Evolutionary conservation across 2,888 invertebrate species (phyloP).

Genomic region (Perdita meconis): DNA sequence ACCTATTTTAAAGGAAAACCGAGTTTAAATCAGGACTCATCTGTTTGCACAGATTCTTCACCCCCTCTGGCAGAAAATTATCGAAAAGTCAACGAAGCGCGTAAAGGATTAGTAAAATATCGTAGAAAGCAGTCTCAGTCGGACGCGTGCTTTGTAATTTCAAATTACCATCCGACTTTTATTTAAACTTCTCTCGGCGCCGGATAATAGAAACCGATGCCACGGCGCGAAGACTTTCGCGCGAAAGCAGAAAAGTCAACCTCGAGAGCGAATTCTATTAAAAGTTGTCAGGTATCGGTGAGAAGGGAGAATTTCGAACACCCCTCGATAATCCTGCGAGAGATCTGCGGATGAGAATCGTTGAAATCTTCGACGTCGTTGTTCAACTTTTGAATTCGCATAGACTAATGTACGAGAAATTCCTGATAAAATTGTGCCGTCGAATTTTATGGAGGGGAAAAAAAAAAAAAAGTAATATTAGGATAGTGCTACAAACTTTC

Average conservation of each 20-base stretch:
- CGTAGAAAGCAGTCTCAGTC: neutral
- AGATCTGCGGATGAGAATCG: conserved; percentile 31
- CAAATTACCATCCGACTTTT: conserved; percentile 1
- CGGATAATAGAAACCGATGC: conserved; percentile 14
- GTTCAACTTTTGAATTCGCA: conserved; percentile 23
- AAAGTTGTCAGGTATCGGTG: conserved; percentile 60
- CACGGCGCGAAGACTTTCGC: conserved; percentile 8
- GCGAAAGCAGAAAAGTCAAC: conserved; percentile 39
- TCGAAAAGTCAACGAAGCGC: neutral
- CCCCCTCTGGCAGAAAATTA: neutral
- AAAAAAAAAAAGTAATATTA: no score
- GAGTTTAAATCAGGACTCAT: neutral
- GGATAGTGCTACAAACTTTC: no score
- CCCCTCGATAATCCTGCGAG: conserved; percentile 48
- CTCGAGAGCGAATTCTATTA: conserved; percentile 64
- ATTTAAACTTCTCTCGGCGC: conserved; percentile 5
- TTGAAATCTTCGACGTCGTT: conserved; percentile 24
- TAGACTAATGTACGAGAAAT: conserved; percentile 25
- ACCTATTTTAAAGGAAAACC: no score
- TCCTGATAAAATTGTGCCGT: no score
- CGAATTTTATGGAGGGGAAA: neutral
- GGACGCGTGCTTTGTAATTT: conserved; percentile 11
- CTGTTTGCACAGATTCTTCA: neutral
- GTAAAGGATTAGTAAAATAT: neutral
- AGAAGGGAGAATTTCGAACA: conserved; percentile 40